These are phyloP conservation scores for Calliphora vomitoria DNA, from an alignment of 2,888 invertebrate genomes.

Conservation along the genomic window DNA sequence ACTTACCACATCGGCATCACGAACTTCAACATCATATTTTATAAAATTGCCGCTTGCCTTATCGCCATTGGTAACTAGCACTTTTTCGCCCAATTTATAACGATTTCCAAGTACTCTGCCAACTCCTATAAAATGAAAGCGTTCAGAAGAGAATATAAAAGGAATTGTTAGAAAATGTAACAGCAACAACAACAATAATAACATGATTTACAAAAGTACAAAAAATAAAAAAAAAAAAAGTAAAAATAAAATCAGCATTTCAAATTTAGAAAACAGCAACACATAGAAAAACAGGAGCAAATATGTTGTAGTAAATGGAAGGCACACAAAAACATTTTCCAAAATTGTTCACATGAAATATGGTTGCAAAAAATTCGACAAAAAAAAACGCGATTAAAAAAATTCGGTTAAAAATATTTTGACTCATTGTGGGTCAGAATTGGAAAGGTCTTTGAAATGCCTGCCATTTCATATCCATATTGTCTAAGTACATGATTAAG, in stretches of 20 bases:
- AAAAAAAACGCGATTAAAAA: too few relatives aligned
- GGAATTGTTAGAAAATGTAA: constrained; percentile 49
- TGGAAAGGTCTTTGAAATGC: too few relatives aligned
- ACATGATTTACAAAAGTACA: constrained; percentile 6
- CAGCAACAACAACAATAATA: constrained; percentile 46
- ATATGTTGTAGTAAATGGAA: background rate
- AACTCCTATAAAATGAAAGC: constrained; percentile 79
- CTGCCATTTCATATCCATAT: too few relatives aligned
- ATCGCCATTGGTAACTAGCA: constrained; percentile 82
- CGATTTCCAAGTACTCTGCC: constrained; percentile 81
- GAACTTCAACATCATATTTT: constrained; percentile 84
- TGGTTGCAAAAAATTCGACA: too few relatives aligned
- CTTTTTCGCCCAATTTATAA: constrained; percentile 83
- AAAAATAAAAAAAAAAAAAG: too few relatives aligned
- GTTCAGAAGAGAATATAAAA: constrained; percentile 51
- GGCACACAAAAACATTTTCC: too few relatives aligned
- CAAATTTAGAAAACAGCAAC: constrained; percentile 41
- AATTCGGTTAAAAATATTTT: too few relatives aligned
- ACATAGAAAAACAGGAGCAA: constrained; percentile 35
- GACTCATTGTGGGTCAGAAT: too few relatives aligned
- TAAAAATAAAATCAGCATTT: constrained; percentile 31
- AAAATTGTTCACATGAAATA: too few relatives aligned
- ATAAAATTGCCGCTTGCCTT: constrained; percentile 80
- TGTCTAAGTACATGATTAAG: too few relatives aligned
- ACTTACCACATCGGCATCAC: constrained; percentile 84